A percentile compares a stretch with the other conserved stretches of the same genome.
These are phyloP conservation scores for Hestina assimilis DNA, from an alignment of 1,140 invertebrate genomes.

Conservation along the genomic window DNA sequence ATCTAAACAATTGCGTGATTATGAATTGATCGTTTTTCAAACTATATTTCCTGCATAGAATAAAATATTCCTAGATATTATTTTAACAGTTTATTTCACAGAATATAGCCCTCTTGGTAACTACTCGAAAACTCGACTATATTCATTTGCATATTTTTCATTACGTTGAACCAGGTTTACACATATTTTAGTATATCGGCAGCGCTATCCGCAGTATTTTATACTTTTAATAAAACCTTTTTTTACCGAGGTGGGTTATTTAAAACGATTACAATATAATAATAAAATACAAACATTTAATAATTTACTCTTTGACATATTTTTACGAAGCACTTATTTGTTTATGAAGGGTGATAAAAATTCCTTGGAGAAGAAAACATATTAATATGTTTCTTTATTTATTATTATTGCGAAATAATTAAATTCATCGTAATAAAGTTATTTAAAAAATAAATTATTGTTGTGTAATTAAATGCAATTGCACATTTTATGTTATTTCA, in stretches of 20 bases:
- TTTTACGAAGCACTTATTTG: no score
- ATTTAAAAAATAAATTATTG: no score
- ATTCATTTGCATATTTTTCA: constrained; percentile 10
- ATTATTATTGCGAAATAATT: no score
- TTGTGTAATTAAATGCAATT: no score
- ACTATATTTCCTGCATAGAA: neutral
- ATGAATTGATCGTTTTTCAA: neutral
- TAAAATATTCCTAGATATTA: neutral
- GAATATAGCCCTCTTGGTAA: neutral
- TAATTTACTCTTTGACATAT: no score
- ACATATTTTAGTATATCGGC: neutral
- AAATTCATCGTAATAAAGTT: no score
- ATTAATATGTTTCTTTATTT: no score
- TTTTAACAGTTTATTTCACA: neutral
- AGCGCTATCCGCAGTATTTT: neutral
- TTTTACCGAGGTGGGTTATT: neutral
- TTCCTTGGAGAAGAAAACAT: no score
- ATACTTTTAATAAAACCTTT: neutral
- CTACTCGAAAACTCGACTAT: neutral
- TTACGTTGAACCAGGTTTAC: constrained; percentile 1
- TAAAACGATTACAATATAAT: no score
- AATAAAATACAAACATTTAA: no score
- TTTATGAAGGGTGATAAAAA: no score
- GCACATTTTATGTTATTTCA: no score
- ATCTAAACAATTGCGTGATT: neutral